Percentiles rank a stretch among this genome's conserved stretches.
These are phyloP conservation scores for Eristalis arbustorum DNA, from an alignment of 2,888 invertebrate genomes.

Conservation along the genomic window DNA sequence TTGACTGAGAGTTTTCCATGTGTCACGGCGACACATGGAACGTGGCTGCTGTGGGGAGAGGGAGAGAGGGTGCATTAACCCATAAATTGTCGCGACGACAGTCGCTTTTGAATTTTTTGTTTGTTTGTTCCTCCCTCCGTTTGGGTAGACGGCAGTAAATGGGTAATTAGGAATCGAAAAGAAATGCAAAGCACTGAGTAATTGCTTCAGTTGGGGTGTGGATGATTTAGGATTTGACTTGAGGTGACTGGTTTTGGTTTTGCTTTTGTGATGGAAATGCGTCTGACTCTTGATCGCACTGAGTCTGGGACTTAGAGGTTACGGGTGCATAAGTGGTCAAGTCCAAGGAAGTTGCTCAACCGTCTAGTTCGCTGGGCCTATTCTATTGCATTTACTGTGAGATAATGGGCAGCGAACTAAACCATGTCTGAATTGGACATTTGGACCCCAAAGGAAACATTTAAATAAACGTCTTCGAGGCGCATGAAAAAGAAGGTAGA, in stretches of 20 bases:
- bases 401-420: too few species aligned
- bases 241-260: not conserved
- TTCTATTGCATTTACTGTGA: too few species aligned
- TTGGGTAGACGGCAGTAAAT: slow-evolving; percentile 42
- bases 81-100: slow-evolving; percentile 45
- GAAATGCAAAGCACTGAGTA: slow-evolving; percentile 34
- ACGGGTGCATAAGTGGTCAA: too few species aligned
- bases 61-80: slow-evolving; percentile 54
- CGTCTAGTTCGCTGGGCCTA: too few species aligned
- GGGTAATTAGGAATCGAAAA: slow-evolving; percentile 48
- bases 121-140: not conserved
- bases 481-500: too few species aligned
- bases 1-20: slow-evolving; percentile 29
- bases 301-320: too few species aligned
- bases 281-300: too few species aligned
- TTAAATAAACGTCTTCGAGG: too few species aligned
- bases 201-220: slow-evolving; percentile 27
- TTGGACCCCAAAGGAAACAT: too few species aligned
- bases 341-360: too few species aligned
- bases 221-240: not conserved
- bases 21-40: slow-evolving; percentile 45
- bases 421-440: too few species aligned
- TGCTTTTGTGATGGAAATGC: too few species aligned
- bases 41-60: slow-evolving; percentile 11
- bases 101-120: not conserved